Evolutionary conservation across 1,140 invertebrate genomes (phyloP).

Genomic region (Bombus haemorrhoidalis): DNA sequence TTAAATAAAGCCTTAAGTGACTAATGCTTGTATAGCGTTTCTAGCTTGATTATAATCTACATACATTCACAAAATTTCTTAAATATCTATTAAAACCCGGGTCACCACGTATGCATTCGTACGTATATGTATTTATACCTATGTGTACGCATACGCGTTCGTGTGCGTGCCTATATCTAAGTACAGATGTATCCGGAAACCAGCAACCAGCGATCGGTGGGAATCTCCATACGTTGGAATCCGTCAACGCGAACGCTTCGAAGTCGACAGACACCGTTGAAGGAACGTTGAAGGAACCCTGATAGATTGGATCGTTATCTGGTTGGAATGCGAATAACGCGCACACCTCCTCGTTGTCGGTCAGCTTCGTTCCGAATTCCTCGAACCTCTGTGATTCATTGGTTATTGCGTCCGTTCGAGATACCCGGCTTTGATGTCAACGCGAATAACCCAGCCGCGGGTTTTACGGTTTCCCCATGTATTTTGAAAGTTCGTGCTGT

Average conservation of each 20-base stretch:
- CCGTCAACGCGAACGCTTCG: constrained; percentile 22
- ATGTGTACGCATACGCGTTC: not conserved
- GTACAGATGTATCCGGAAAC: constrained; percentile 26
- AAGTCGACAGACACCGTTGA: not conserved
- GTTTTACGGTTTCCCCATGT: not conserved
- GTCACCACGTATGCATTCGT: not conserved
- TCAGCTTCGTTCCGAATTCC: constrained; percentile 26
- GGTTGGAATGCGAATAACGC: constrained; percentile 31
- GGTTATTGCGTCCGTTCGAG: not conserved
- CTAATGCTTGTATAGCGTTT: too few species aligned
- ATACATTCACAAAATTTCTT: not conserved
- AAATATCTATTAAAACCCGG: fast-evolving
- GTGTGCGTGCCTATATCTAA: constrained; percentile 1
- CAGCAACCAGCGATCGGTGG: constrained; percentile 1
- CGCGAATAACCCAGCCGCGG: not conserved
- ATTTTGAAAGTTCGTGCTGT: not conserved
- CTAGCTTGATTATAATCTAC: too few species aligned
- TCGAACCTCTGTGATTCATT: constrained; percentile 1
- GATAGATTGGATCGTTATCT: constrained; percentile 46
- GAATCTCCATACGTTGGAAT: constrained; percentile 47
- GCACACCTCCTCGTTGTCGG: not conserved
- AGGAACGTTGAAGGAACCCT: constrained; percentile 3
- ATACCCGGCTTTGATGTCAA: constrained; percentile 16
- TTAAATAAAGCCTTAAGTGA: too few species aligned
- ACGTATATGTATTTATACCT: not conserved